Evolutionary conservation across 2,888 invertebrate genomes (phyloP), one percentile per base, ranked within the genome.

Genomic region (Tiphia femorata): DNA sequence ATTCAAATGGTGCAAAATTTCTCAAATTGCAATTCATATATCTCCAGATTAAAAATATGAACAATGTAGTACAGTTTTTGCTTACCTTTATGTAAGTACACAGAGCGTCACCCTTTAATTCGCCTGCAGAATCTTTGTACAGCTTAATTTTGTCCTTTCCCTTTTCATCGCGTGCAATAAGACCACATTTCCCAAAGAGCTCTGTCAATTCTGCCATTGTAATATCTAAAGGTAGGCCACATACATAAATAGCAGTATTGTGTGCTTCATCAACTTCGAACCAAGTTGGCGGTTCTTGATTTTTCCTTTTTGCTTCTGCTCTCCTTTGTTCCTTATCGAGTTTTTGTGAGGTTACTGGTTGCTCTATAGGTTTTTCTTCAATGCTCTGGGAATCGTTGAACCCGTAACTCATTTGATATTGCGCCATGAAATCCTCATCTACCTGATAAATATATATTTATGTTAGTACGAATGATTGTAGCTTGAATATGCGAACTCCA

Each of bases 191-290:
- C 72, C 91, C 90, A 94, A 99, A 98, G 29, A 98, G 85, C 78
- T 95, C 93, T 38, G 93, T 88, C 84, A 97, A 95, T 79, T 94
- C 94, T 63, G 96, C 92, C 77, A 96, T 91, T 0, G 93, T 95
- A 53, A 95, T 90, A 72, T 97, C 95, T 50, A 88, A 78, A 0
- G 99, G 98, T 67, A 99, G 86, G 79, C 96, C 95, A 19, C 93
- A 92, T 2, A 99, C 96, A 85, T 99, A 99, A 0, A 99, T 96
- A 83, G 96, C 97, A 1, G 96, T 97, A 80, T 96, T 98, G 74
- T 92, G 90, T 19, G 90, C 89, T 54, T 96, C 92, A 60, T 95
- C 90, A 23, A 95, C 86, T 63, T 99, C 93, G 85, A 99, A 98
- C 99, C 99, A 99, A 56, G 91, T 92, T 81, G 87, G 79, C 37